phyloP scores from a whole-genome alignment of 2,888 invertebrate species.

The Boloria selene region DNA sequence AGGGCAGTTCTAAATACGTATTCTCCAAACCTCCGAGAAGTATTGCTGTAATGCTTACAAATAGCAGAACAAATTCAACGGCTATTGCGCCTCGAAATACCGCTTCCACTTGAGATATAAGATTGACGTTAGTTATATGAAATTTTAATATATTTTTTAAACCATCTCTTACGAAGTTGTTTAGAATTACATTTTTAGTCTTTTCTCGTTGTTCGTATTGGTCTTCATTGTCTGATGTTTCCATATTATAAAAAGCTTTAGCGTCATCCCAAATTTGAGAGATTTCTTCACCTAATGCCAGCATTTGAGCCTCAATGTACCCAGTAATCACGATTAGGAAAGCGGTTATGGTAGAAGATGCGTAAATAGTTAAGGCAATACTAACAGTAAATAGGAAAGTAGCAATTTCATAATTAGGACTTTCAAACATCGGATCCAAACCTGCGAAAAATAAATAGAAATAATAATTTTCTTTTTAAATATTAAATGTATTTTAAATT shows the following conservation, averaged over 20 bases:
- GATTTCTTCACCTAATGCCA: constrained; percentile 56
- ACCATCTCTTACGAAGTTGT: constrained; percentile 40
- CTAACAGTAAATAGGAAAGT: constrained; percentile 39
- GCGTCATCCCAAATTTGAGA: constrained; percentile 53
- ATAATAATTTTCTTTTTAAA: background rate
- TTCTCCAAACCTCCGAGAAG: constrained; percentile 60
- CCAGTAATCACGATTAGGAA: constrained; percentile 55
- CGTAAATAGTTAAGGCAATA: constrained; percentile 46
- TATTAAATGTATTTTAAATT: background rate
- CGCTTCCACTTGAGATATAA: constrained; percentile 48
- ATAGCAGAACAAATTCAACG: constrained; percentile 52
- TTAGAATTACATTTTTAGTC: background rate
- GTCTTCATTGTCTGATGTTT: constrained; percentile 2
- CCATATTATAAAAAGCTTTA: background rate
- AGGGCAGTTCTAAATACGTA: constrained; percentile 56
- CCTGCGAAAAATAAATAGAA: constrained; percentile 44
- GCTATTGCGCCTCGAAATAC: constrained; percentile 52
- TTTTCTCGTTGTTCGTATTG: constrained; percentile 22
- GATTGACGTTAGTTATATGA: constrained; percentile 48
- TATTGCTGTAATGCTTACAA: constrained; percentile 53
- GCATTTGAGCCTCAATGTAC: constrained; percentile 46
- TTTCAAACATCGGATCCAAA: constrained; percentile 55
- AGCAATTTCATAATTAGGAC: constrained; percentile 59
- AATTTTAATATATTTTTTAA: constrained; percentile 47
- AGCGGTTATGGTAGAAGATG: constrained; percentile 50